phyloP scores from a whole-genome alignment of 2,888 invertebrate genomes.

The Ormyrus rosae region DNA sequence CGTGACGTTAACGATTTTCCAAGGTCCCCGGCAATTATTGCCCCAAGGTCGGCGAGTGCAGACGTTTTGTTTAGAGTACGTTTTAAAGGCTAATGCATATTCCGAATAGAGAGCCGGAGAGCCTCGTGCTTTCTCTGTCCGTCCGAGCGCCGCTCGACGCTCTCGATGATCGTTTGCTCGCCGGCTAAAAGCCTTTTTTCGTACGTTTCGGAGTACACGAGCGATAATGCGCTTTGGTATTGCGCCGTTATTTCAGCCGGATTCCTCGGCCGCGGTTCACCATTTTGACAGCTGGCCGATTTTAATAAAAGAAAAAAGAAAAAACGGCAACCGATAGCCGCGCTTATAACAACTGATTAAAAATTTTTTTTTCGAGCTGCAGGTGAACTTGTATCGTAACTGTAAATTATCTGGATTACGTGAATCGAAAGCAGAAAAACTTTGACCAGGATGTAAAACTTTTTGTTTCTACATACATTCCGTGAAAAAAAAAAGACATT shows the following conservation, averaged over 20 bases:
- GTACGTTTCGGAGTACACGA: neutral
- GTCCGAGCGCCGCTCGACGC: no score
- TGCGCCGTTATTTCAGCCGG: neutral
- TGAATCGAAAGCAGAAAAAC: no score
- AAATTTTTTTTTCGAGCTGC: no score
- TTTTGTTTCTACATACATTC: no score
- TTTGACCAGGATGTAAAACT: no score
- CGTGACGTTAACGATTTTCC: conserved; percentile 54
- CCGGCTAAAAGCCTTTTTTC: conserved; percentile 47
- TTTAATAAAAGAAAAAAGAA: no score
- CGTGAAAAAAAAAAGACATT: no score
- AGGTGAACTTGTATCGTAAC: no score
- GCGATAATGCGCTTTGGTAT: neutral
- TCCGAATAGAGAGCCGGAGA: conserved; percentile 8
- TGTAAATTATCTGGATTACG: no score
- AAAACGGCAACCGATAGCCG: no score
- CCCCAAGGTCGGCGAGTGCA: conserved; percentile 39
- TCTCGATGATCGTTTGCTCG: conserved; percentile 3
- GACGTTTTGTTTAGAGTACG: conserved; percentile 38
- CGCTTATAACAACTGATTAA: neutral
- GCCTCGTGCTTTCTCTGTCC: no score
- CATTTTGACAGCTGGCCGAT: no score
- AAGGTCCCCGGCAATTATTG: conserved; percentile 49
- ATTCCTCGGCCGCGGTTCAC: neutral
- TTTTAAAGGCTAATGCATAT: conserved; percentile 41